Evolutionary conservation across 2,888 invertebrate genomes (phyloP).

Genomic region (Stegophylla sp.): DNA sequence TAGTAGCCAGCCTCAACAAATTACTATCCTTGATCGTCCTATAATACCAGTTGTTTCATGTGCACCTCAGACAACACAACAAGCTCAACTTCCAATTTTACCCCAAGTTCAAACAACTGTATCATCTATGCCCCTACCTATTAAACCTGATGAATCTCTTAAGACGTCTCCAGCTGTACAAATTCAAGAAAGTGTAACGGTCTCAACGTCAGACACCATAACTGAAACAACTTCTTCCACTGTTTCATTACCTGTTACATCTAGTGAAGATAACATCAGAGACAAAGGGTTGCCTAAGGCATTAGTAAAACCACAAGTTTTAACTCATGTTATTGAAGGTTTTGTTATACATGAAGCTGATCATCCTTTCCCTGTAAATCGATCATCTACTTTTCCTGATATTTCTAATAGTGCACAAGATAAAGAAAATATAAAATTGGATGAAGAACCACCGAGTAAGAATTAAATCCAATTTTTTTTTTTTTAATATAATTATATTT

Average conservation of each 20-base stretch:
- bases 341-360: conserved; percentile 94
- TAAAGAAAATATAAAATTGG: conserved; percentile 30
- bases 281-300: conserved; percentile 63
- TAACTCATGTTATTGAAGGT: conserved; percentile 96
- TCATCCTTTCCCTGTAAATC: conserved; percentile 85
- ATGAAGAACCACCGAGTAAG: conserved; percentile 53
- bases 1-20: conserved; percentile 62
- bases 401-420: conserved; percentile 37
- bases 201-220: conserved; percentile 63
- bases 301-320: conserved; percentile 92
- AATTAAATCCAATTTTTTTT: not conserved
- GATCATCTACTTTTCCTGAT: conserved; percentile 68
- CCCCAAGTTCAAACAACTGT: conserved; percentile 64
- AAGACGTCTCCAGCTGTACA: conserved; percentile 63
- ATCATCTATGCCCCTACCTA: conserved; percentile 63
- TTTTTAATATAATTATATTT: no score
- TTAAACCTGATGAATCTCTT: conserved; percentile 61
- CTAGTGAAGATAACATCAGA: conserved; percentile 58
- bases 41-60: conserved; percentile 59
- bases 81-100: conserved; percentile 63
- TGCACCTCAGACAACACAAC: conserved; percentile 59
- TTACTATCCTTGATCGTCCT: conserved; percentile 50
- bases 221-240: conserved; percentile 49
- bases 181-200: conserved; percentile 64
- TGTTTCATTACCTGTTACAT: conserved; percentile 60